phyloP scores from a whole-genome alignment of 1,140 invertebrate species.

The Tetranychus cinnabarinus region DNA sequence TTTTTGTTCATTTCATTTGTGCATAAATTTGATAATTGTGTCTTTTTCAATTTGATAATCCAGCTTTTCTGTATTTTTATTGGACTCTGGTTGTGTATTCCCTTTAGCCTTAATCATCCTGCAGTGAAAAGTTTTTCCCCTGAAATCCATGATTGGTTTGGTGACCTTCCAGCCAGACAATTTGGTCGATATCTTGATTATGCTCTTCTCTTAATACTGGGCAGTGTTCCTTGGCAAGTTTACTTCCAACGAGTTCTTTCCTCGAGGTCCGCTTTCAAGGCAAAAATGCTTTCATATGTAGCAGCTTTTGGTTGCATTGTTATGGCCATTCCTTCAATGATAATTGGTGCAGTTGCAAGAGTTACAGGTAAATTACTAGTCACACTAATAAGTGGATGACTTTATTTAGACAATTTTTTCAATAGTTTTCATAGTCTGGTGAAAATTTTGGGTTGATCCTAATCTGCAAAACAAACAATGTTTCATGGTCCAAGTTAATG shows the following conservation, averaged over 20 bases:
- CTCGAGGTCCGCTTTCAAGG: conserved; percentile 70
- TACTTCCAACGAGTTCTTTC: conserved; percentile 94
- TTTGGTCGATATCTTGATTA: conserved; percentile 73
- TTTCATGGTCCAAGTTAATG: no score
- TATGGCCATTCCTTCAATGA: conserved; percentile 84
- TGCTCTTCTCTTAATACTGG: conserved; percentile 72
- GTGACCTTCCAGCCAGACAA: conserved; percentile 36
- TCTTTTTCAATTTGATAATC: neutral
- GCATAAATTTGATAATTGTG: no score
- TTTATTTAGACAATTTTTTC: neutral
- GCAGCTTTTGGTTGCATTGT: conserved; percentile 80
- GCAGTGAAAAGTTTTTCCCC: conserved; percentile 48
- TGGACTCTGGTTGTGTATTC: conserved; percentile 91
- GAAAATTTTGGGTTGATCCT: no score
- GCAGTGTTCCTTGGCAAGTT: conserved; percentile 97
- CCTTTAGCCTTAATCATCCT: conserved; percentile 69
- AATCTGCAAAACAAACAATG: no score
- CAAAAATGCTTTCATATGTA: conserved; percentile 84
- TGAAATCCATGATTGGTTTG: conserved; percentile 74
- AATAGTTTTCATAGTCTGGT: conserved; percentile 1
- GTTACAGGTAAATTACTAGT: conserved; percentile 33
- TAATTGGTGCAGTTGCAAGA: conserved; percentile 87
- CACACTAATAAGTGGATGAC: conserved; percentile 9
- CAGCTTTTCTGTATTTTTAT: conserved; percentile 96
- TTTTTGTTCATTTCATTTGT: no score